Evolutionary conservation across 2,797 vertebrate genomes (phyloP).

Genomic region (Astyanax mexicanus): DNA sequence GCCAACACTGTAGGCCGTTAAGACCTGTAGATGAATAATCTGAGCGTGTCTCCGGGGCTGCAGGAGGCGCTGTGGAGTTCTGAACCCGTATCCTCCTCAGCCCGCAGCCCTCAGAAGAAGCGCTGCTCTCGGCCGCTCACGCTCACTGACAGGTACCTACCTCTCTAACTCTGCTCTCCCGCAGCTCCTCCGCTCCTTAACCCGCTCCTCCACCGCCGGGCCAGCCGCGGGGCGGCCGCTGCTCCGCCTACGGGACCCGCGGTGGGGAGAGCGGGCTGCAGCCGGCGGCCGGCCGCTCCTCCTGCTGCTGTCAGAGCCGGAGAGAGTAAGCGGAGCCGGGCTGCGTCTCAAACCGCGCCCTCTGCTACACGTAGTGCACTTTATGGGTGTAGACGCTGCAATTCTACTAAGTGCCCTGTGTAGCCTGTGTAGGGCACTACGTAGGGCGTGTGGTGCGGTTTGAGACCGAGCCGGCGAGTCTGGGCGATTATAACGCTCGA

Average conservation of each 20-base stretch:
- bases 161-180: conserved; percentile 48
- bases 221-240: too few relatives aligned
- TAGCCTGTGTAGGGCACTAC: neutral
- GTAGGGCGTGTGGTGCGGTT: neutral
- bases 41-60: neutral
- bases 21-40: too few relatives aligned
- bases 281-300: too few relatives aligned
- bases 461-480: neutral
- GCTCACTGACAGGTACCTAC: conserved; percentile 76
- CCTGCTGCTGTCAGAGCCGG: neutral
- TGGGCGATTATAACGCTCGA: conserved; percentile 11
- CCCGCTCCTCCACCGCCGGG: too few relatives aligned
- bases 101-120: conserved; percentile 10
- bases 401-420: neutral
- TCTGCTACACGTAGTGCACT: neutral
- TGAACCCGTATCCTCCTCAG: neutral
- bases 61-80: conserved; percentile 26
- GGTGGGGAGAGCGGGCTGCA: too few relatives aligned
- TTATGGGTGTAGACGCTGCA: neutral
- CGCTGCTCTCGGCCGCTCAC: conserved; percentile 48
- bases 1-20: too few relatives aligned
- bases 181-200: conserved; percentile 7
- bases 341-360: neutral
- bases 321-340: neutral
- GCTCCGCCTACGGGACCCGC: too few relatives aligned